Evolutionary conservation across 2,113 vertebrate genomes (phyloP), one percentile per base, ranked within the genome.

Genomic region (Pluvianellus socialis): DNA sequence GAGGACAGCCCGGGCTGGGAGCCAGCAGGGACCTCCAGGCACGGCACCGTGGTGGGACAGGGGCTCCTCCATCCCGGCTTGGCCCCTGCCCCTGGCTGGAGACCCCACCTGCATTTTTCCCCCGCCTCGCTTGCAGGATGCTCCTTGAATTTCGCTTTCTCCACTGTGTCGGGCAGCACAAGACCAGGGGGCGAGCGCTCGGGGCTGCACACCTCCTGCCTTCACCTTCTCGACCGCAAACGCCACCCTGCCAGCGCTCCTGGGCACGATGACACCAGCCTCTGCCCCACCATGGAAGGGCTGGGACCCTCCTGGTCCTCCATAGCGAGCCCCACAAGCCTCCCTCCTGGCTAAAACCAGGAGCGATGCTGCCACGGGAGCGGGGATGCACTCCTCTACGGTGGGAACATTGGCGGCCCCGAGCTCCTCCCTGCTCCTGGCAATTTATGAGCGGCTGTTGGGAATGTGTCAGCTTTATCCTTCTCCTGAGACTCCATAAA

Each of bases 401-500:
- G 20, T 2, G 9, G 22, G 38, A 90, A 2, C 21, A 0, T 17
- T 33, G 1, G 0, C 22, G 5, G 72, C 42, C 16, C 49, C 0
- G 0, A 7, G 79, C 55, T 79, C 80, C 26, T 63, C 72, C n/a
- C 18, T 4, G 40, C 53, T n/a, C 14, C 40, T 3, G 18, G 8
- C 4, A 76, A 98, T 98, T 97, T 96, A 98, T 11, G 94, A 77
- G 61, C 65, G 0, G 83, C 67, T 84, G 49, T 89, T 82, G 82
- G 92, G 94, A 81, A 44, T 0, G 76, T 12, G 88, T 35, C 85
- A 84, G 96, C 47, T 96, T 97, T 97, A 98, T 97, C 86, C 40
- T 86, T 45, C 97, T 91, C 97, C 53, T 4, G 97, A 86, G 97
- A 93, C 91, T 62, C 84, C 90, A 70, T 96, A 91, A 97, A 97